phyloP scores from a whole-genome alignment of 2,797 vertebrate genomes.

The Catamblyrhynchus diadema region DNA sequence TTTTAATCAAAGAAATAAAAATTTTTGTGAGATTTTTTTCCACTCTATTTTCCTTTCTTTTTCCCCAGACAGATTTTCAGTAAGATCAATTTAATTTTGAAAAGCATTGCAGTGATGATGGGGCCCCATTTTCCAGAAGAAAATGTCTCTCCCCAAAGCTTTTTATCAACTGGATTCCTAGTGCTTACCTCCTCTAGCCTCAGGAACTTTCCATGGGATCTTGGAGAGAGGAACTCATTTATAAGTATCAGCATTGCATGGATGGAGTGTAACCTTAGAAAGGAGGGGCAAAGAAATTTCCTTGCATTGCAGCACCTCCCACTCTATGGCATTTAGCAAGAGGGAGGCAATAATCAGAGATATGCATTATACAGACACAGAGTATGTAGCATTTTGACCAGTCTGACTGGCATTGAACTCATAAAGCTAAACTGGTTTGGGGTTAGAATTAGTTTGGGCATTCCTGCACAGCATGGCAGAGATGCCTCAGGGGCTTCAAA shows the following conservation, averaged over 20 bases:
- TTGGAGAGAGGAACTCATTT: neutral
- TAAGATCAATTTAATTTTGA: constrained; percentile 17
- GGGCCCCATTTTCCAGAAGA: neutral
- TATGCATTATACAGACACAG: neutral
- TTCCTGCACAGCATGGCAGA: neutral
- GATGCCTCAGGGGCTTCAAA: neutral
- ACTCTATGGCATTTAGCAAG: neutral
- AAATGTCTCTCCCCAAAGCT: neutral
- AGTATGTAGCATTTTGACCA: neutral
- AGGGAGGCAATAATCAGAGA: neutral
- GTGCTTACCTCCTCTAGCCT: neutral
- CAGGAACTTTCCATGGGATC: neutral
- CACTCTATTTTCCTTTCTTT: neutral
- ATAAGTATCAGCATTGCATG: neutral
- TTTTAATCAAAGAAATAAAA: constrained; percentile 14
- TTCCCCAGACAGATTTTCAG: neutral
- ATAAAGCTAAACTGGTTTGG: neutral
- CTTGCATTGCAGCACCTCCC: neutral
- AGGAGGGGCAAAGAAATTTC: neutral
- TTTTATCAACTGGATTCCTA: neutral
- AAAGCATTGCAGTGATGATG: neutral
- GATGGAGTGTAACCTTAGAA: neutral
- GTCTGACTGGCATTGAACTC: neutral
- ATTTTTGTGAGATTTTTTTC: neutral
- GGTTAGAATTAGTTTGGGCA: neutral